These are phyloP conservation scores for Sebastes vulpes DNA, from an alignment of 2,797 vertebrate species.

Conservation along the genomic window DNA sequence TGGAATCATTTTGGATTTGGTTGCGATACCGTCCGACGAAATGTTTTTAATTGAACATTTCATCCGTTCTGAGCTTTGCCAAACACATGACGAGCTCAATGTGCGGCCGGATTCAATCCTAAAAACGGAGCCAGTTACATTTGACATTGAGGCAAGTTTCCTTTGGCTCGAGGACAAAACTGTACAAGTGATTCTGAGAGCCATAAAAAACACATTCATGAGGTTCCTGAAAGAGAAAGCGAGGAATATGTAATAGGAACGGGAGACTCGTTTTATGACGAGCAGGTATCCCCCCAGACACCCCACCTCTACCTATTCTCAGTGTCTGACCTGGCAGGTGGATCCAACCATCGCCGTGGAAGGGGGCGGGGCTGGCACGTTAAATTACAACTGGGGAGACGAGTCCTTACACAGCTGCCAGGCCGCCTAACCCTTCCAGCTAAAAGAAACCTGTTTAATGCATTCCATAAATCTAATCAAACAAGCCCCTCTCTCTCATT, in stretches of 20 bases:
- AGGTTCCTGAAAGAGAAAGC: slow-evolving; percentile 2
- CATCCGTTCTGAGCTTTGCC: slow-evolving; percentile 23
- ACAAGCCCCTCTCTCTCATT: slow-evolving; percentile 76
- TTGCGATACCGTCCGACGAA: slow-evolving; percentile 18
- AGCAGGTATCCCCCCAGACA: slow-evolving; percentile 12
- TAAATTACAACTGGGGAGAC: slow-evolving; percentile 57
- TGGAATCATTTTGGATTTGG: slow-evolving; percentile 27
- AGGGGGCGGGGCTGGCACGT: slow-evolving; percentile 49
- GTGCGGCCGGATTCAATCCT: slow-evolving; percentile 23
- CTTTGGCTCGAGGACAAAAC: slow-evolving; percentile 30
- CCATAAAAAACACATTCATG: slow-evolving; percentile 29
- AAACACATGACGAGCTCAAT: slow-evolving; percentile 38
- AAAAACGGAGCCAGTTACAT: slow-evolving; percentile 28
- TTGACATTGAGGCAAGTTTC: slow-evolving; percentile 40
- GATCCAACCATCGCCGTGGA: slow-evolving; percentile 54
- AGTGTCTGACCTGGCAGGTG: slow-evolving; percentile 73
- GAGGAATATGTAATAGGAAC: slow-evolving; percentile 6
- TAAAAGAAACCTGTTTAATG: slow-evolving; percentile 80
- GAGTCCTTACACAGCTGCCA: slow-evolving; percentile 71
- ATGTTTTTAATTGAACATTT: slow-evolving; percentile 59
- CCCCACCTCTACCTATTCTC: slow-evolving; percentile 25
- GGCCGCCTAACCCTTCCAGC: slow-evolving; percentile 70
- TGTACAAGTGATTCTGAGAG: slow-evolving; percentile 33
- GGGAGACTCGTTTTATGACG: neutral
- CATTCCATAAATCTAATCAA: slow-evolving; percentile 86